phyloP scores from a whole-genome alignment of 2,888 invertebrate genomes.

The Caenorhabditis angaria region DNA sequence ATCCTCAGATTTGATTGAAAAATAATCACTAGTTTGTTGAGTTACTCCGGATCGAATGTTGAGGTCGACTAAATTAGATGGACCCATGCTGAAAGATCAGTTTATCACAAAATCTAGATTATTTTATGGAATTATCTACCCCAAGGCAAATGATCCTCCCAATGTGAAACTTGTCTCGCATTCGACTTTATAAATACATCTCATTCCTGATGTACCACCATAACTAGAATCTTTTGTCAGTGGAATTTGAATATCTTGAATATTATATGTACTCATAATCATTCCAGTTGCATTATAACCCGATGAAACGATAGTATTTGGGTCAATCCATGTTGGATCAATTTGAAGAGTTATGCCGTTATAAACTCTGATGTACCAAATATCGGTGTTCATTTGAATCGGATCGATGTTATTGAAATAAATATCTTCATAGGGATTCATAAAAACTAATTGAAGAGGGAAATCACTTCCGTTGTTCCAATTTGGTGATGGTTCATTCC shows the following conservation, averaged over 20 bases:
- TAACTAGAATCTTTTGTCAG: neutral
- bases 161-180: neutral
- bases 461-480: neutral
- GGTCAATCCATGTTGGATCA: constrained; percentile 11
- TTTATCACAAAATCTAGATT: no score
- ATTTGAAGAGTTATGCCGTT: neutral
- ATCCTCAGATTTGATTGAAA: neutral
- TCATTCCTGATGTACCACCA: neutral
- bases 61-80: neutral
- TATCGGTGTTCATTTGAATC: constrained; percentile 17
- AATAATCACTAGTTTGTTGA: neutral
- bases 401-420: constrained; percentile 21
- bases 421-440: neutral
- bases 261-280: constrained; percentile 14
- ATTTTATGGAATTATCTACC: neutral
- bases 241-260: constrained; percentile 18
- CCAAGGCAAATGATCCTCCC: neutral
- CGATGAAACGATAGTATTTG: constrained; percentile 7
- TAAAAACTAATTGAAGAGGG: neutral
- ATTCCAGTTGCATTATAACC: constrained; percentile 14
- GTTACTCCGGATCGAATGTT: neutral
- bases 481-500: constrained; percentile 11
- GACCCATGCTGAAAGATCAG: no score
- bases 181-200: neutral
- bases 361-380: constrained; percentile 13